Evolutionary conservation across 1,140 invertebrate species (phyloP).

Genomic region (Colletes gigas): DNA sequence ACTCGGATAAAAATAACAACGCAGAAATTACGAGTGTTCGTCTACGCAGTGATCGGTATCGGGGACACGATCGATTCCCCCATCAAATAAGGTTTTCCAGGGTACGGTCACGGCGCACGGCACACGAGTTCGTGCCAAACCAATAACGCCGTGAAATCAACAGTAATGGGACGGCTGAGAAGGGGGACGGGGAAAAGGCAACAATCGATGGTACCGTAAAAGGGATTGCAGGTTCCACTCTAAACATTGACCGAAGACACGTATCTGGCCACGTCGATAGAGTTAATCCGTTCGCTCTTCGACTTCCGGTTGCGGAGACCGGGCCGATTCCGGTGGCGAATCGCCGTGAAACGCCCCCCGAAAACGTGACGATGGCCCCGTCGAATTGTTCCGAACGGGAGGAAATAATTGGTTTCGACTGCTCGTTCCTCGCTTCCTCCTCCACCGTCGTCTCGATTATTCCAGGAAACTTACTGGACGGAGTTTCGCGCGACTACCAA

Average conservation of each 20-base stretch:
- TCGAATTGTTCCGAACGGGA: constrained; percentile 24
- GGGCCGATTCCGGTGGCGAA: constrained; percentile 24
- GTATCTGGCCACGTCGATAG: constrained; percentile 32
- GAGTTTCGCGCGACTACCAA: too few relatives aligned
- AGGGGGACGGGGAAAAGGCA: constrained; percentile 5
- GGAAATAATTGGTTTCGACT: constrained; percentile 48
- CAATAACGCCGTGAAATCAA: constrained; percentile 4
- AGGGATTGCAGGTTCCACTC: constrained; percentile 43
- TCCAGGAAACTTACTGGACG: not conserved
- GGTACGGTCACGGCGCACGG: not conserved
- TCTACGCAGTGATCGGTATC: not conserved
- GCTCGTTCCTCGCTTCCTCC: constrained; percentile 35
- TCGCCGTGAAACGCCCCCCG: constrained; percentile 24
- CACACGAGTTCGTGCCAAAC: not conserved
- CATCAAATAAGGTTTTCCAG: constrained; percentile 6
- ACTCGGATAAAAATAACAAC: too few relatives aligned
- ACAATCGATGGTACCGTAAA: constrained; percentile 50
- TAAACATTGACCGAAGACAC: constrained; percentile 49
- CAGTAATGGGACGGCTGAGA: not conserved
- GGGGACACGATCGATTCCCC: constrained; percentile 2
- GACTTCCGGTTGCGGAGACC: not conserved
- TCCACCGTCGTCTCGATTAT: not conserved
- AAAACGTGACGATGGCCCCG: constrained; percentile 40
- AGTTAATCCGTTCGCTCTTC: constrained; percentile 48
- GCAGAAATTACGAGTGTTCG: too few relatives aligned